Percentiles rank a stretch among this genome's conserved stretches.
phyloP scores from a whole-genome alignment of 1,140 invertebrate species.

The Meloidogyne hapla region DNA sequence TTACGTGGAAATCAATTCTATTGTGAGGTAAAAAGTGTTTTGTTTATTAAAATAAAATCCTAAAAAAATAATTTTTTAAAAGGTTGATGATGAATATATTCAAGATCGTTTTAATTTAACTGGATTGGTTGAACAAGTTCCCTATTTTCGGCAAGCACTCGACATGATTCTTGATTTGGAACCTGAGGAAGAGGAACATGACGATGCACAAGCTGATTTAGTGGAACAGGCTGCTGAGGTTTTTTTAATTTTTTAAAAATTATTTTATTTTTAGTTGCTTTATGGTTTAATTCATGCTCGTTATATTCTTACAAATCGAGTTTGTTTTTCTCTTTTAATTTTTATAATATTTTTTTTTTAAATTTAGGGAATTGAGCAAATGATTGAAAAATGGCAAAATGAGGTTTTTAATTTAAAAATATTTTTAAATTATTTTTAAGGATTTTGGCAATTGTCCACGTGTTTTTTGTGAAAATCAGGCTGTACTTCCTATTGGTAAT shows the following conservation, averaged over 20 bases:
- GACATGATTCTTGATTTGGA: slow-evolving; percentile 99
- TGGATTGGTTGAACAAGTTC: slow-evolving; percentile 96
- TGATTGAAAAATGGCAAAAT: slow-evolving; percentile 47
- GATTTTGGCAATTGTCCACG: slow-evolving; percentile 95
- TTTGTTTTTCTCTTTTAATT: neutral
- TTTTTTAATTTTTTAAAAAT: slow-evolving; percentile 51
- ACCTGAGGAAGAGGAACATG: slow-evolving; percentile 76
- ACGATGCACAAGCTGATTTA: slow-evolving; percentile 94
- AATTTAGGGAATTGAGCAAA: slow-evolving; percentile 85
- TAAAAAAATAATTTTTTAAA: slow-evolving; percentile 61
- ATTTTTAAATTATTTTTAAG: slow-evolving; percentile 67
- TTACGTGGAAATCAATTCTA: slow-evolving; percentile 98
- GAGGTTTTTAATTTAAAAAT: neutral
- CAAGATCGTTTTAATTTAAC: slow-evolving; percentile 99
- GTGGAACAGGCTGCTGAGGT: slow-evolving; percentile 98
- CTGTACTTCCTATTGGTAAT: slow-evolving; percentile 88
- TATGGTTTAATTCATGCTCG: slow-evolving; percentile 98
- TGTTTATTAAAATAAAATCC: neutral
- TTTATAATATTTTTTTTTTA: too few species aligned
- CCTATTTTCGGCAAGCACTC: slow-evolving; percentile 94
- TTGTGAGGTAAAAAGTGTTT: slow-evolving; percentile 75
- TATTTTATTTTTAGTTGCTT: slow-evolving; percentile 65
- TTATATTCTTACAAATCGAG: slow-evolving; percentile 95
- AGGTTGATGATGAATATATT: slow-evolving; percentile 99
- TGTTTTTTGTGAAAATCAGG: slow-evolving; percentile 91